These are phyloP conservation scores for Orthochromis malagaraziensis DNA, from an alignment of 2,113 vertebrate species.

Conservation along the genomic window DNA sequence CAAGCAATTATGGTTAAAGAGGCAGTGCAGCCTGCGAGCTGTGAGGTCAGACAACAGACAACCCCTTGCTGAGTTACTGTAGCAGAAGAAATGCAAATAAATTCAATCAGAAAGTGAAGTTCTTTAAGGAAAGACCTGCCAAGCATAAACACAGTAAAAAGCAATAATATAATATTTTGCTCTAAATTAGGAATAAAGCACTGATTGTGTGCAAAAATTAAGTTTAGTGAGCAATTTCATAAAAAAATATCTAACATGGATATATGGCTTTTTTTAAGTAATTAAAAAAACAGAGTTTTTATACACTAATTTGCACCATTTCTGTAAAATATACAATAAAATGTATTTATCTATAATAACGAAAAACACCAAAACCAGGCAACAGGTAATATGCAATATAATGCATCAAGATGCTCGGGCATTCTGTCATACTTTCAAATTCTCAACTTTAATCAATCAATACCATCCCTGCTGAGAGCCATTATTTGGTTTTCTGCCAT, in stretches of 20 bases:
- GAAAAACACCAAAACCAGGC: background rate
- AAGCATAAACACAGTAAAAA: background rate
- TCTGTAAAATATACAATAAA: background rate
- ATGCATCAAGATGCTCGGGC: background rate
- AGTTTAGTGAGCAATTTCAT: background rate
- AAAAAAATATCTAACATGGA: background rate
- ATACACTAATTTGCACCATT: background rate
- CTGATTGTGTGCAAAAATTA: background rate
- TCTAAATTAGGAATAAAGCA: background rate
- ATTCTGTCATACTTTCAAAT: background rate
- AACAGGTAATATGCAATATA: background rate
- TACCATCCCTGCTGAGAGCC: background rate
- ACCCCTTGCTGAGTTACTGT: conserved; percentile 52
- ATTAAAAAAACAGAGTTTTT: background rate
- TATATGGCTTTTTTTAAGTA: background rate
- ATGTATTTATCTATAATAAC: background rate
- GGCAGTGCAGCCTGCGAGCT: conserved; percentile 30
- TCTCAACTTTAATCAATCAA: background rate
- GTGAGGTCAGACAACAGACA: conserved; percentile 40
- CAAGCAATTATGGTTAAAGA: conserved; percentile 64
- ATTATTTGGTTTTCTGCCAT: background rate
- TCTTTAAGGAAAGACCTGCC: background rate
- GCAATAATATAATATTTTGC: background rate
- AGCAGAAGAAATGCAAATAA: conserved; percentile 50
- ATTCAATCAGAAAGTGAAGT: conserved; percentile 8